These are phyloP conservation scores for Agrochola litura DNA, from an alignment of 2,888 invertebrate genomes.

Conservation along the genomic window DNA sequence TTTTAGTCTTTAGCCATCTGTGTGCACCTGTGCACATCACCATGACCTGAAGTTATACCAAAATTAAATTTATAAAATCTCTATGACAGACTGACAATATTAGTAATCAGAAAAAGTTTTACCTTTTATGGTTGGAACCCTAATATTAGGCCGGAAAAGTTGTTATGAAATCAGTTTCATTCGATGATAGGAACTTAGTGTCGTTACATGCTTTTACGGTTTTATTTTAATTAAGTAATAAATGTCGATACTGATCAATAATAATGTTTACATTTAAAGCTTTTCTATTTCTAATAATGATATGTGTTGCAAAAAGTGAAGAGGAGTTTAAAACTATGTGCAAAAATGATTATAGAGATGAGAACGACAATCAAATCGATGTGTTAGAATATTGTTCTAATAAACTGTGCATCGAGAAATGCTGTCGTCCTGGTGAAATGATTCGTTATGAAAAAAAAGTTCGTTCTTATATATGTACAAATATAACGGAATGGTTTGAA, in stretches of 20 bases:
- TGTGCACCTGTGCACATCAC: too few relatives aligned
- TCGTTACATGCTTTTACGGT: background rate
- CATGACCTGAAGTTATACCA: too few relatives aligned
- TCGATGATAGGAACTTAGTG: background rate
- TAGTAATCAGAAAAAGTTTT: too few relatives aligned
- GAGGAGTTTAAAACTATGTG: background rate
- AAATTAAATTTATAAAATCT: too few relatives aligned
- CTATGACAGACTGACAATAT: too few relatives aligned
- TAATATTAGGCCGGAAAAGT: background rate
- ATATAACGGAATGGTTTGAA: background rate
- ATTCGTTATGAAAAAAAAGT: too few relatives aligned
- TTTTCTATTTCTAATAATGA: background rate
- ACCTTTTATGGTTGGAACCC: too few relatives aligned
- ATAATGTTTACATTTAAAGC: background rate
- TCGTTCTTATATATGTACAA: too few relatives aligned
- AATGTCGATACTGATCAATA: background rate
- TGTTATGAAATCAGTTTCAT: background rate
- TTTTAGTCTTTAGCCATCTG: too few relatives aligned
- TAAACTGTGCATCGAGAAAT: constrained; percentile 5
- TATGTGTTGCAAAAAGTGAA: background rate
- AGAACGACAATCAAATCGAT: background rate
- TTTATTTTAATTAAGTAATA: background rate
- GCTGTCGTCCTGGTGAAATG: background rate
- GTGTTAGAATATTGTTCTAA: background rate
- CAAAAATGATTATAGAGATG: background rate